These are phyloP conservation scores for Chironex yamaguchii DNA, from an alignment of 30 jellyfish, hydroid and myxozoan species.

Conservation along the genomic window DNA sequence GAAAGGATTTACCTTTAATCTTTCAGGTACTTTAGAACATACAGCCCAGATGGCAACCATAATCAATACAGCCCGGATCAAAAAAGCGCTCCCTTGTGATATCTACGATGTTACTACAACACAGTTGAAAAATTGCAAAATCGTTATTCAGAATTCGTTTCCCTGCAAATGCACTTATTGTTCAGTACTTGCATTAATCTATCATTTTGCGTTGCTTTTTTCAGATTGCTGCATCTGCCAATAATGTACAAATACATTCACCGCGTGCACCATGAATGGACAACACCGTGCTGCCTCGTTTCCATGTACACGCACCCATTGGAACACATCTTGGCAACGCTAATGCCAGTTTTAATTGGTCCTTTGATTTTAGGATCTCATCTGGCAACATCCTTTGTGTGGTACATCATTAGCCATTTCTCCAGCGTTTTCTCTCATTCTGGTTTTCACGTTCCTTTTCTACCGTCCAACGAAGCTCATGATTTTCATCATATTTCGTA, in stretches of 20 bases:
- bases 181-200: too few species aligned
- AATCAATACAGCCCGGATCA: too few species aligned
- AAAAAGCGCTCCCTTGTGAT: too few species aligned
- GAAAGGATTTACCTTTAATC: too few species aligned
- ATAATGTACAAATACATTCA: conserved; percentile 86
- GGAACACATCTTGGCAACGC: conserved; percentile 82
- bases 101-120: too few species aligned
- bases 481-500: conserved; percentile 93
- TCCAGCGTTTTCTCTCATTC: conserved; percentile 88
- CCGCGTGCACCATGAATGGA: conserved; percentile 95
- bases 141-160: neutral
- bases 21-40: too few species aligned
- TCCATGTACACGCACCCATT: conserved; percentile 85
- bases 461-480: conserved; percentile 99
- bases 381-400: conserved; percentile 78
- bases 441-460: conserved; percentile 90
- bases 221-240: conserved; percentile 88
- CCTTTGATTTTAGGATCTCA: conserved; percentile 95
- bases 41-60: too few species aligned
- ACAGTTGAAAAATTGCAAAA: too few species aligned
- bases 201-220: conserved; percentile 8
- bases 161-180: too few species aligned
- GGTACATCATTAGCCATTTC: conserved; percentile 71
- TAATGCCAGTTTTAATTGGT: conserved; percentile 75
- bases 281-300: conserved; percentile 80